Evolutionary conservation across 2,888 invertebrate species (phyloP).

Genomic region (Ormyrus rosae): DNA sequence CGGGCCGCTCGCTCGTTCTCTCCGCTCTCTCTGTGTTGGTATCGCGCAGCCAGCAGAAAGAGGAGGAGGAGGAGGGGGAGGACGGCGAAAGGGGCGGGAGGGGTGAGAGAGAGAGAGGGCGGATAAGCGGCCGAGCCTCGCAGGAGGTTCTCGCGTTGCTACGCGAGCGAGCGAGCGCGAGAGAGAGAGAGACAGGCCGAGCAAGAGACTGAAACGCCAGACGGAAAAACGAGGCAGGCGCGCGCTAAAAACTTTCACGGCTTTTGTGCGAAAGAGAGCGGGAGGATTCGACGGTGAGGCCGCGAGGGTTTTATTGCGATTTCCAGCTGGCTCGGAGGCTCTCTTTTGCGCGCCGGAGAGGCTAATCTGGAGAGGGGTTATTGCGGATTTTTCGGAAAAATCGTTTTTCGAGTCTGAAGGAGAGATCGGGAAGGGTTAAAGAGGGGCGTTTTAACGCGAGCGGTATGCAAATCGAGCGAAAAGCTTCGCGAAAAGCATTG

Average conservation of each 20-base stretch:
- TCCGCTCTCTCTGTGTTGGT: no score
- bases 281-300: no score
- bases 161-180: constrained; percentile 10
- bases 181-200: background rate
- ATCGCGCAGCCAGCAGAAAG: no score
- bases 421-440: no score
- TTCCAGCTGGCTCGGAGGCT: background rate
- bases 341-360: background rate
- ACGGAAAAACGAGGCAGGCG: background rate
- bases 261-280: background rate
- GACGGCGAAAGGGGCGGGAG: background rate
- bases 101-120: constrained; percentile 9
- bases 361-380: no score
- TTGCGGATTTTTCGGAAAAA: no score
- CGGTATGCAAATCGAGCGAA: no score
- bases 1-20: no score
- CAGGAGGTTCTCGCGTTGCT: constrained; percentile 30
- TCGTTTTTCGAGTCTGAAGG: no score
- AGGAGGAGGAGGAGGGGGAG: background rate
- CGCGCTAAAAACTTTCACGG: background rate
- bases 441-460: no score
- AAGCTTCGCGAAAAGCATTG: no score
- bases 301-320: background rate
- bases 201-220: background rate
- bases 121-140: background rate